Conservation (phyloP, 1,140 invertebrate genomes). For the Nasonia vitripennis region DNA sequence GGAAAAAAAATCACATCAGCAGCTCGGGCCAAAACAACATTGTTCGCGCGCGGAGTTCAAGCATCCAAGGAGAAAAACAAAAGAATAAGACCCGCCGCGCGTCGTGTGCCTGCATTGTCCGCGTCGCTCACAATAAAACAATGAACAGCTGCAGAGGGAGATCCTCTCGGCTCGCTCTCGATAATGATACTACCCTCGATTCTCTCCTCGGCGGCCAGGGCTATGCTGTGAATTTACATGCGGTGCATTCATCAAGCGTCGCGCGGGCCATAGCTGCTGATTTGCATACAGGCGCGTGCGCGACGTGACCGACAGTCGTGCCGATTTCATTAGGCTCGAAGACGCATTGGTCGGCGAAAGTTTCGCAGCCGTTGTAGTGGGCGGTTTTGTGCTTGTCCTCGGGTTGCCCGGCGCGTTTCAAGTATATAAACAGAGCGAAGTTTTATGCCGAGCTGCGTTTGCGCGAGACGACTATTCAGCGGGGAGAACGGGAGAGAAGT, state of each 20-base stretch:
- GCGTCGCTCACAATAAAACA: background rate
- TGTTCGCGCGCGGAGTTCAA: background rate
- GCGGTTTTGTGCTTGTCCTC: background rate
- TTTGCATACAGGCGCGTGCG: conserved; percentile 4
- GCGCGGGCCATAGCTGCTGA: background rate
- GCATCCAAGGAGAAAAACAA: background rate
- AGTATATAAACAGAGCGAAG: background rate
- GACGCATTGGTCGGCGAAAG: background rate
- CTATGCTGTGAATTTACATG: background rate
- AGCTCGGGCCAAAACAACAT: background rate
- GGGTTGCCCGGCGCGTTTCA: background rate
- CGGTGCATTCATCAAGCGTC: background rate
- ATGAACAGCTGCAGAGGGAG: background rate
- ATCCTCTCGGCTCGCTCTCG: conserved; percentile 18
- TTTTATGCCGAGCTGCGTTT: background rate
- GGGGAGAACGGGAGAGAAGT: too few relatives aligned
- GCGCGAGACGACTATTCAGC: background rate
- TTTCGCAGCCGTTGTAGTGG: background rate
- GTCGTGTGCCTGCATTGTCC: conserved; percentile 13
- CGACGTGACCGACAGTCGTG: conserved; percentile 1
- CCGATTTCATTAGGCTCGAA: background rate
- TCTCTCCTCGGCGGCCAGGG: background rate
- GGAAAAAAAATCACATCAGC: background rate
- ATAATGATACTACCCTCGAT: conserved; percentile 11
- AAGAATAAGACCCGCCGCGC: background rate